Percentiles rank a stretch among this genome's conserved stretches.
phyloP scores from a whole-genome alignment of 1,140 invertebrate genomes.

The Drosophila obscura region DNA sequence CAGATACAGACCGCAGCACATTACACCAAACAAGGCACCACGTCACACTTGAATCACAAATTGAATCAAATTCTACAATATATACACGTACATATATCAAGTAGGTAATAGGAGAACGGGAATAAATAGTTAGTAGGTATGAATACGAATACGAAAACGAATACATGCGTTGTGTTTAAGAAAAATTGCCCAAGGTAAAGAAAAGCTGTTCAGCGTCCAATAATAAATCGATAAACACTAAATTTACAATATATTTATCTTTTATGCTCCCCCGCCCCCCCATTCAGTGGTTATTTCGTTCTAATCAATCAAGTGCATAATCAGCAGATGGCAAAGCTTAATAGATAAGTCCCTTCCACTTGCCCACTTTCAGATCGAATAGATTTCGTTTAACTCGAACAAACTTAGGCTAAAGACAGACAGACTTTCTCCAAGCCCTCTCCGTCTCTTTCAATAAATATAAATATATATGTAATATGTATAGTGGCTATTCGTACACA shows the following conservation, averaged over 20 bases:
- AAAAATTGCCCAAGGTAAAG: slow-evolving; percentile 36
- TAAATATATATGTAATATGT: slow-evolving; percentile 4
- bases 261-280: neutral
- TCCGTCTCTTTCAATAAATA: slow-evolving; percentile 57
- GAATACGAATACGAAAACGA: neutral
- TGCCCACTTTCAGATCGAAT: neutral
- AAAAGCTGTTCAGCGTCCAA: slow-evolving; percentile 20
- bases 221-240: slow-evolving; percentile 9
- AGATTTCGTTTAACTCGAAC: slow-evolving; percentile 28
- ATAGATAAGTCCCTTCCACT: slow-evolving; percentile 5
- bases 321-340: slow-evolving; percentile 36
- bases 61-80: slow-evolving; percentile 40
- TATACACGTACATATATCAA: slow-evolving; percentile 43
- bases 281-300: slow-evolving; percentile 21
- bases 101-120: slow-evolving; percentile 27
- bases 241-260: slow-evolving; percentile 2
- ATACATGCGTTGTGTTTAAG: slow-evolving; percentile 25
- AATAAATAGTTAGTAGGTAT: slow-evolving; percentile 3
- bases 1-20: slow-evolving; percentile 19
- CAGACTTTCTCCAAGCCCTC: slow-evolving; percentile 28
- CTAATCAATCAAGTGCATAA: slow-evolving; percentile 32
- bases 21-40: neutral
- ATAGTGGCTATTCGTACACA: slow-evolving; percentile 18
- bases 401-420: slow-evolving; percentile 42
- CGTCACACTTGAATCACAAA: slow-evolving; percentile 18